Conservation (phyloP, 2,113 vertebrate genomes). For the Pangasianodon hypophthalmus region DNA sequence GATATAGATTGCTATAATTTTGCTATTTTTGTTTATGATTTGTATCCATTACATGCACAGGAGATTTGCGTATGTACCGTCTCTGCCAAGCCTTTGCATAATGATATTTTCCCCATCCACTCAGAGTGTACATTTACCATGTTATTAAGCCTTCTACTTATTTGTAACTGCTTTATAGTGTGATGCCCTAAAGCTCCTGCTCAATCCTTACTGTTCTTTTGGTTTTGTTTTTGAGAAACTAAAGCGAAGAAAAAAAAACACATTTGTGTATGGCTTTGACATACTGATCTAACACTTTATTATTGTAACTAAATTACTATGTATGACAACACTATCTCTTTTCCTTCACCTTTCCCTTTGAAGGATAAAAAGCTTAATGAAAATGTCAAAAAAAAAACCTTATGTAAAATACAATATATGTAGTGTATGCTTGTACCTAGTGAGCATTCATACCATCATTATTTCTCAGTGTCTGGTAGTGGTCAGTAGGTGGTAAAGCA, state of each 20-base stretch:
- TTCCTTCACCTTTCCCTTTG: conserved; percentile 65
- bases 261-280: conserved; percentile 75
- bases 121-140: conserved; percentile 68
- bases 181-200: conserved; percentile 72
- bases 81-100: conserved; percentile 73
- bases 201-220: conserved; percentile 60
- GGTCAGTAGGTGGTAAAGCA: conserved; percentile 73
- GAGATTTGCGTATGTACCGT: conserved; percentile 75
- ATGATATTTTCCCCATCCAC: conserved; percentile 66
- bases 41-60: conserved; percentile 73
- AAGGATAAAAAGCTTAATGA: conserved; percentile 55
- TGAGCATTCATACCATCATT: conserved; percentile 76
- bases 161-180: conserved; percentile 80
- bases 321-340: conserved; percentile 75
- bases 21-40: conserved; percentile 75
- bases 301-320: conserved; percentile 80
- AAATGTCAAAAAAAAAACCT: conserved; percentile 58
- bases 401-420: conserved; percentile 73
- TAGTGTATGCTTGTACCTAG: conserved; percentile 81
- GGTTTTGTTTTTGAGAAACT: conserved; percentile 61
- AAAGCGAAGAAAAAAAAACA: conserved; percentile 53
- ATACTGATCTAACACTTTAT: conserved; percentile 79
- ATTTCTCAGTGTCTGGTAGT: conserved; percentile 77
- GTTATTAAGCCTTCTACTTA: conserved; percentile 74
- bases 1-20: conserved; percentile 80